Evolutionary conservation across 2,888 invertebrate genomes (phyloP).

Genomic region (Leptopterna dolabrata): DNA sequence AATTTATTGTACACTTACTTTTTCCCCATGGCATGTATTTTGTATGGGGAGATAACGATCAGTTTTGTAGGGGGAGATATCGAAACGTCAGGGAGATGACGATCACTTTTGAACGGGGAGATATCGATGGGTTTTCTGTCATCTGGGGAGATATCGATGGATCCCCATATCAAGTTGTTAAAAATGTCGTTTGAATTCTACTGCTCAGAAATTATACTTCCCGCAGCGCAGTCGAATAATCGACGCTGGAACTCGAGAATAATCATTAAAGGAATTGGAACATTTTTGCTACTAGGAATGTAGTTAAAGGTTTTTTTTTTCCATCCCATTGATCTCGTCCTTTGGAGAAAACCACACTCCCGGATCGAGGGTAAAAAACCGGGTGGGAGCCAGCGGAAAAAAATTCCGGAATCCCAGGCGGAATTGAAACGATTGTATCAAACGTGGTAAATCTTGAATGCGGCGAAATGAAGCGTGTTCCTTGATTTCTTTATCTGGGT

Average conservation of each 20-base stretch:
- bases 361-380: neutral
- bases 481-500: conserved; percentile 20
- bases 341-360: neutral
- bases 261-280: conserved; percentile 6
- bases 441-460: conserved; percentile 41
- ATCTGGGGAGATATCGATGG: too few species aligned
- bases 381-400: neutral
- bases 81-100: too few species aligned
- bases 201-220: too few species aligned
- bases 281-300: neutral
- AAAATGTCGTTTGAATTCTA: too few species aligned
- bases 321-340: neutral
- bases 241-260: neutral
- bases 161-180: too few species aligned
- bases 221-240: too few species aligned
- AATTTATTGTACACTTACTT: too few species aligned
- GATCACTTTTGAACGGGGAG: too few species aligned
- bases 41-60: too few species aligned
- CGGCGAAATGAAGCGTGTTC: conserved; percentile 35
- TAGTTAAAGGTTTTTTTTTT: neutral
- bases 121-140: too few species aligned
- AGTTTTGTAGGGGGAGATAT: too few species aligned
- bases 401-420: neutral
- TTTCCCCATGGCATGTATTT: too few species aligned
- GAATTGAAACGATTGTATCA: conserved; percentile 44